Evolutionary conservation across 2,113 vertebrate species (phyloP).

Genomic region (Aspiorhynchus laticeps): DNA sequence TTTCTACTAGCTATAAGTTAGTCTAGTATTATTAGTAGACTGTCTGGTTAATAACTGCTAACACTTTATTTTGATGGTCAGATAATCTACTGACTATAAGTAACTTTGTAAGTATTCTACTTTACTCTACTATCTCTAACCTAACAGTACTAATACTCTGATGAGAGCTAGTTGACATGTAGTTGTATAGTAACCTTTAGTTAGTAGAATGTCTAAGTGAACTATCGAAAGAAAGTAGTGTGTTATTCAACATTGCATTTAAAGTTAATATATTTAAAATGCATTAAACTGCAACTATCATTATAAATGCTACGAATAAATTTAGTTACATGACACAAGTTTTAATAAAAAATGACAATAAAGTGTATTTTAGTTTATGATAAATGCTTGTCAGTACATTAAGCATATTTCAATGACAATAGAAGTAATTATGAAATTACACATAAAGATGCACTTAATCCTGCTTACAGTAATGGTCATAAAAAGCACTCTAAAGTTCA

Average conservation of each 20-base stretch:
- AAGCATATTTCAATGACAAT: not conserved
- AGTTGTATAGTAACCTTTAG: not conserved
- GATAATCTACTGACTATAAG: not conserved
- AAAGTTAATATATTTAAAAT: not conserved
- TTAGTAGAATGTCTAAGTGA: not conserved
- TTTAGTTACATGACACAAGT: not conserved
- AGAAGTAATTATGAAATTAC: not conserved
- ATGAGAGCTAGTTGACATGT: not conserved
- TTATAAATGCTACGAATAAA: not conserved
- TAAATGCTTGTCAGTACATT: not conserved
- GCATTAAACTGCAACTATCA: not conserved
- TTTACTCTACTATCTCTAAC: not conserved
- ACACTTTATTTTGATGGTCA: too few species aligned
- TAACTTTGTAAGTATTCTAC: not conserved
- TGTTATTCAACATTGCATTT: not conserved
- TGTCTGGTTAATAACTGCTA: too few species aligned
- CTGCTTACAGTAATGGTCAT: not conserved
- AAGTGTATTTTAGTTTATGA: not conserved
- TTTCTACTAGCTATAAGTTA: too few species aligned
- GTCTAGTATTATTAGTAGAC: too few species aligned
- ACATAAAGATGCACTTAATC: not conserved
- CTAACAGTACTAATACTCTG: not conserved
- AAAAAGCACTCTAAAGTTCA: conserved; percentile 1
- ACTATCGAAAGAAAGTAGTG: not conserved
- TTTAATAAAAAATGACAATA: not conserved